Percentiles rank a stretch among this genome's conserved stretches.
These are phyloP conservation scores for Matsumurasca onukii DNA, from an alignment of 1,140 invertebrate genomes.

Conservation along the genomic window DNA sequence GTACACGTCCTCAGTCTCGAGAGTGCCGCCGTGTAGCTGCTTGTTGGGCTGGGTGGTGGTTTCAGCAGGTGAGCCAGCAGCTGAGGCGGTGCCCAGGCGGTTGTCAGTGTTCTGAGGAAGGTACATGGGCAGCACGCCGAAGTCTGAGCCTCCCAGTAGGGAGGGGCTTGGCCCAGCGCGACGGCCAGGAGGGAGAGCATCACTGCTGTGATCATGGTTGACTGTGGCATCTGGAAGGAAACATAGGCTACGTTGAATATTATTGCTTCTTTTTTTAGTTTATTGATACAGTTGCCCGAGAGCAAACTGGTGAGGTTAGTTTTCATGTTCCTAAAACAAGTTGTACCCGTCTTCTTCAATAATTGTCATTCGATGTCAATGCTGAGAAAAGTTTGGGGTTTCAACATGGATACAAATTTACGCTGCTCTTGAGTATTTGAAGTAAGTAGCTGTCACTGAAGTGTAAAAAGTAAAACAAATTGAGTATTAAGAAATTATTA, in stretches of 20 bases:
- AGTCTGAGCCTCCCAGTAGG: not conserved
- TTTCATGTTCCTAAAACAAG: too few relatives aligned
- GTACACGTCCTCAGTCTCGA: slow-evolving; percentile 10
- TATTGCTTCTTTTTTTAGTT: not conserved
- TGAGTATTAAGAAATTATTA: too few relatives aligned
- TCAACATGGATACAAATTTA: too few relatives aligned
- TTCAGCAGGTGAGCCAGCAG: not conserved
- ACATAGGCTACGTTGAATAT: not conserved
- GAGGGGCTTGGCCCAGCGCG: not conserved
- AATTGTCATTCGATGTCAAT: too few relatives aligned
- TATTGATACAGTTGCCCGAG: not conserved
- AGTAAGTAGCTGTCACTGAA: too few relatives aligned
- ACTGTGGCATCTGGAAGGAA: not conserved
- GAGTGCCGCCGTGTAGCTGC: not conserved
- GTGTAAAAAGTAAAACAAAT: too few relatives aligned
- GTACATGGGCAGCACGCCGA: slow-evolving; percentile 8
- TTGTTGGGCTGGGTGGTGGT: too few relatives aligned
- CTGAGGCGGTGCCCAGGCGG: not conserved
- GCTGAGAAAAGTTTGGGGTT: too few relatives aligned
- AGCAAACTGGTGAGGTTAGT: too few relatives aligned
- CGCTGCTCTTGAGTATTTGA: too few relatives aligned
- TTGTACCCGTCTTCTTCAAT: too few relatives aligned
- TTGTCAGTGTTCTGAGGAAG: not conserved
- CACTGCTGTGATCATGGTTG: not conserved
- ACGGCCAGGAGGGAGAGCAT: not conserved